Evolutionary conservation across 2,797 vertebrate genomes (phyloP).

Genomic region (Fratercula arctica): DNA sequence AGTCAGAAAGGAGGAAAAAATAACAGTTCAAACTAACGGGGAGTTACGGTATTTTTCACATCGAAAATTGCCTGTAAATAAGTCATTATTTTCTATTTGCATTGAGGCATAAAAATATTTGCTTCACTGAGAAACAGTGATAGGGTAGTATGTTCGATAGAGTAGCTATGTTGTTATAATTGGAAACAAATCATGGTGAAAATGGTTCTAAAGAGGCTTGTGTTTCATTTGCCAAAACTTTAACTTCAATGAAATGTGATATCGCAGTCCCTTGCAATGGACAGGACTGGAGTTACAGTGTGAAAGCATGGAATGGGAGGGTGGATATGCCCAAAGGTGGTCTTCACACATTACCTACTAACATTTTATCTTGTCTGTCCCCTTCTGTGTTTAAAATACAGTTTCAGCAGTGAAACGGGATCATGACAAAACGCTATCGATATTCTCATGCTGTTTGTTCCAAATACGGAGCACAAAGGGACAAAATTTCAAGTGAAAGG

Average conservation of each 20-base stretch:
- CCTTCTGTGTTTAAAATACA: neutral
- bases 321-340: neutral
- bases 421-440: neutral
- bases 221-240: slow-evolving; percentile 24
- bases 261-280: neutral
- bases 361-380: neutral
- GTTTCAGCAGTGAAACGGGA: neutral
- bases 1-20: neutral
- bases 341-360: neutral
- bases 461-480: neutral
- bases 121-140: neutral
- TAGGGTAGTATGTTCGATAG: neutral
- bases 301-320: neutral
- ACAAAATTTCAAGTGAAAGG: neutral
- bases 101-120: neutral
- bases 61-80: neutral
- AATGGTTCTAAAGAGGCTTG: slow-evolving; percentile 18
- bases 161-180: neutral
- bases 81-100: neutral
- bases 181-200: slow-evolving; percentile 31
- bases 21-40: neutral
- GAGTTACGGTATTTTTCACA: neutral
- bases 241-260: neutral
- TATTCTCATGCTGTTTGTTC: neutral
- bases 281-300: neutral